Conservation (phyloP, 2,888 invertebrate genomes). For the Coleophora flavipennella region DNA sequence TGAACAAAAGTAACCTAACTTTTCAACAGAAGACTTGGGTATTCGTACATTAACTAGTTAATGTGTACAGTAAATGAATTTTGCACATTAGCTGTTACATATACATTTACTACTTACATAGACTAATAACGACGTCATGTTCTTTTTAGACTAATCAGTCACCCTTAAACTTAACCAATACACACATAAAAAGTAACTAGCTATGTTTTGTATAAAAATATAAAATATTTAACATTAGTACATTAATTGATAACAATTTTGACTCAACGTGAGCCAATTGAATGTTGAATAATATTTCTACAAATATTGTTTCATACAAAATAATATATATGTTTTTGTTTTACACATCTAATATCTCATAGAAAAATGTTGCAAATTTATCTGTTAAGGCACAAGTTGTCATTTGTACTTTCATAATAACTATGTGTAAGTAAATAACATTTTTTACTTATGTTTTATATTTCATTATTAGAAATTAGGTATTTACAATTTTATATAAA, state of each 20-base stretch:
- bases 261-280: constrained; percentile 61
- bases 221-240: constrained; percentile 16
- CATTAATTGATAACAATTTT: constrained; percentile 23
- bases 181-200: too few relatives aligned
- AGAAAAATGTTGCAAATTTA: constrained; percentile 25
- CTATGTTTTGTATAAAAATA: constrained; percentile 8
- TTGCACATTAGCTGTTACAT: too few relatives aligned
- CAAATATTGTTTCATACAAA: constrained; percentile 14
- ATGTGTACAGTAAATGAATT: too few relatives aligned
- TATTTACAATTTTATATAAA: too few relatives aligned
- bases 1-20: too few relatives aligned
- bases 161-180: not conserved
- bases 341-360: too few relatives aligned
- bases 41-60: too few relatives aligned
- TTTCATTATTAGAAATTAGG: constrained; percentile 3
- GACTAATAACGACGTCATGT: constrained; percentile 1
- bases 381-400: constrained; percentile 32
- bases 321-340: constrained; percentile 24
- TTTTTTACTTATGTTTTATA: too few relatives aligned
- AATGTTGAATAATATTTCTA: constrained; percentile 47
- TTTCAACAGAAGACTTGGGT: too few relatives aligned
- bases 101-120: too few relatives aligned
- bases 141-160: not conserved
- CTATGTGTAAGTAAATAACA: too few relatives aligned
- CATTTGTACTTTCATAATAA: constrained; percentile 49